These are phyloP conservation scores for Danio aesculapii DNA, from an alignment of 2,797 vertebrate species.

Conservation along the genomic window DNA sequence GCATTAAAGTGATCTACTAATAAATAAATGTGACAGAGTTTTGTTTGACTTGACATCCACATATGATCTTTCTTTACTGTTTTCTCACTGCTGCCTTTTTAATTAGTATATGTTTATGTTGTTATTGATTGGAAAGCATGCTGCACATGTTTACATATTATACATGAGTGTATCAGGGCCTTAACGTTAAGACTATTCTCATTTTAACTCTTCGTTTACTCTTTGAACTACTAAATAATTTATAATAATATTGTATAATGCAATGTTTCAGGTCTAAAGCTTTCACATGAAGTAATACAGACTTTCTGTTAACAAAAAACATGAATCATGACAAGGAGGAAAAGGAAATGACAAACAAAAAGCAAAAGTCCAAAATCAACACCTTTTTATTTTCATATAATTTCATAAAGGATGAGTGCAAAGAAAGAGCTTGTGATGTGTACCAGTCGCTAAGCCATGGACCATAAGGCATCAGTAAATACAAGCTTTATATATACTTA, in stretches of 20 bases:
- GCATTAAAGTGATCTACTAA: too few relatives aligned
- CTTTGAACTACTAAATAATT: background rate
- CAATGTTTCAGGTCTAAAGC: background rate
- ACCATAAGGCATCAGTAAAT: conserved; percentile 83
- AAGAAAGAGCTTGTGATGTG: conserved; percentile 81
- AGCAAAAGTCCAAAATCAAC: conserved; percentile 84
- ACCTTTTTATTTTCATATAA: conserved; percentile 83
- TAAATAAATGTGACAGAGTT: too few relatives aligned
- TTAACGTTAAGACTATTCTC: background rate
- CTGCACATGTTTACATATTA: too few relatives aligned
- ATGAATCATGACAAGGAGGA: conserved; percentile 73
- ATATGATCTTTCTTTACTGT: too few relatives aligned
- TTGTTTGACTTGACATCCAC: too few relatives aligned
- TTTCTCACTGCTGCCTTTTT: too few relatives aligned
- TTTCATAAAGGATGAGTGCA: conserved; percentile 83
- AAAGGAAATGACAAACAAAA: conserved; percentile 77
- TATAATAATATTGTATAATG: background rate
- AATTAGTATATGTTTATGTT: too few relatives aligned
- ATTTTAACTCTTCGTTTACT: background rate
- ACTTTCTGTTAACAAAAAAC: conserved; percentile 64
- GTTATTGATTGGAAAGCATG: too few relatives aligned
- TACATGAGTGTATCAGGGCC: too few relatives aligned
- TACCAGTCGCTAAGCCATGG: conserved; percentile 82
- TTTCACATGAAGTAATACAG: background rate
- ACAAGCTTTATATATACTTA: conserved; percentile 79